Percentiles rank a stretch among this genome's conserved stretches.
Conservation (phyloP, 2,797 vertebrate species). For the Intellagama lesueurii region DNA sequence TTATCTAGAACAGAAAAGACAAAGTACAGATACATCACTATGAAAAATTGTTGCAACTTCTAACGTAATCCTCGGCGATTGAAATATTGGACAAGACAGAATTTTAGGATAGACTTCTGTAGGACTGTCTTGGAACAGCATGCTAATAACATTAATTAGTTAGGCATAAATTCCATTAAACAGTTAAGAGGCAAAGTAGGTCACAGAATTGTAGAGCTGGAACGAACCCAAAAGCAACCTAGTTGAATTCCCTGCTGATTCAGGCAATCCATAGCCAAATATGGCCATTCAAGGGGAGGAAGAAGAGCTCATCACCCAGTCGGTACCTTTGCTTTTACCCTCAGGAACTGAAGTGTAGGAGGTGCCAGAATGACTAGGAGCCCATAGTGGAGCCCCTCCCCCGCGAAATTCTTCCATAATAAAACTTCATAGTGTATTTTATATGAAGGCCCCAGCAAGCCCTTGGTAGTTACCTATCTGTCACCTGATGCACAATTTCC, state of each 20-base stretch:
- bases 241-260: too few species aligned
- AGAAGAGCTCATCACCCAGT: too few species aligned
- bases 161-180: not conserved
- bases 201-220: not conserved
- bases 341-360: too few species aligned
- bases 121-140: not conserved
- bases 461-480: not conserved
- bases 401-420: not conserved
- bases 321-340: too few species aligned
- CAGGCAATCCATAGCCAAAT: too few species aligned
- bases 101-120: not conserved
- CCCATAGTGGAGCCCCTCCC: too few species aligned
- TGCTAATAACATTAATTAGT: not conserved
- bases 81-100: constrained; percentile 27
- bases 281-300: too few species aligned
- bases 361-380: not conserved
- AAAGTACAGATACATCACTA: not conserved
- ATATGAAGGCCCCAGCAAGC: too few species aligned
- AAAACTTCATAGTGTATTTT: too few species aligned
- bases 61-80: not conserved
- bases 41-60: constrained; percentile 17
- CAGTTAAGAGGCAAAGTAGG: not conserved
- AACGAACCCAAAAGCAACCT: too few species aligned
- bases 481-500: not conserved
- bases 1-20: constrained; percentile 68